Evolutionary conservation across 2,797 vertebrate species (phyloP).

Genomic region (Falco biarmicus): DNA sequence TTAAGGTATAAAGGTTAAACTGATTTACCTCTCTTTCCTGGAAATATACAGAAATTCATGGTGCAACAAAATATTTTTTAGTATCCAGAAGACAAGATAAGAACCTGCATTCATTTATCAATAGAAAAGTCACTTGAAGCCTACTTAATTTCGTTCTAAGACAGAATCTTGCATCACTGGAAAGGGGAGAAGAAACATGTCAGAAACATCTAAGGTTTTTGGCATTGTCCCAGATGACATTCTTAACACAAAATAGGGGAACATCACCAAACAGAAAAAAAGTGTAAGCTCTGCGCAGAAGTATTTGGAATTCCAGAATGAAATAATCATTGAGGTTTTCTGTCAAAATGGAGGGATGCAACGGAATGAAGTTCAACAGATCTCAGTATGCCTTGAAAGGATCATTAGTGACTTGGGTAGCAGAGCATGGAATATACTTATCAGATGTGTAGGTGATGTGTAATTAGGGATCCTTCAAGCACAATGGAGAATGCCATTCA

Average conservation of each 20-base stretch:
- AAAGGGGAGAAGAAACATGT: neutral
- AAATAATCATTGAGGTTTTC: neutral
- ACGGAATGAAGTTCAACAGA: neutral
- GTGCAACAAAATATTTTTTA: slow-evolving; percentile 15
- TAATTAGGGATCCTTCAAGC: neutral
- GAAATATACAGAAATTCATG: slow-evolving; percentile 1
- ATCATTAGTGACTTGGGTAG: neutral
- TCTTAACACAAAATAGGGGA: neutral
- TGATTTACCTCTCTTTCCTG: neutral
- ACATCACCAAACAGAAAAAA: neutral
- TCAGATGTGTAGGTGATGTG: neutral
- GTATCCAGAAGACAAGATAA: neutral
- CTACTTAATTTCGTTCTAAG: neutral
- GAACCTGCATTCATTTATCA: neutral
- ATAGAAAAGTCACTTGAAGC: neutral
- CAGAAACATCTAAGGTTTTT: neutral
- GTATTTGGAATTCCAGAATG: neutral
- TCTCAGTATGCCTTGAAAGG: neutral
- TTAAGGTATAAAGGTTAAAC: slow-evolving; percentile 13
- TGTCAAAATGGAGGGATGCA: neutral
- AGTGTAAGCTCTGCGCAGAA: accelerated
- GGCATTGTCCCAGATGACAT: neutral
- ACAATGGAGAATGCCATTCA: neutral
- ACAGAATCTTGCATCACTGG: neutral
- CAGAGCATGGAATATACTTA: neutral